Percentiles rank a stretch among this genome's conserved stretches.
Conservation (phyloP, 1,140 invertebrate genomes). For the Drosophila repletoides region DNA sequence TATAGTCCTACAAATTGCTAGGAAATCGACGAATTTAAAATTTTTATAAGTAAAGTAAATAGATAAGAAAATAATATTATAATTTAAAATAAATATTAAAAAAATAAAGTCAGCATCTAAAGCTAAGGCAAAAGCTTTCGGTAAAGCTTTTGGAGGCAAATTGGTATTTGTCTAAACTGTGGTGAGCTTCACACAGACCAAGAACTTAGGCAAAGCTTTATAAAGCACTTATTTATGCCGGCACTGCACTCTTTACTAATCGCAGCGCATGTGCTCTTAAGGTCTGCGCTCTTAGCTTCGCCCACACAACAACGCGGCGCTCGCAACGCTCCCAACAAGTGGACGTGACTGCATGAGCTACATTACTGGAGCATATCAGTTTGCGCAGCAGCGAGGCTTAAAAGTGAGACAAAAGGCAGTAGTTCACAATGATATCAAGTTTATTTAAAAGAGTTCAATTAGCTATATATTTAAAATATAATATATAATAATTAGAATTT, state of each 20-base stretch:
- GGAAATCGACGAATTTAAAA: background rate
- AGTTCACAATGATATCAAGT: too few relatives aligned
- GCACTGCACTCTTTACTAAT: conserved; percentile 8
- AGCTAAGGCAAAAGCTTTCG: conserved; percentile 24
- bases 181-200: background rate
- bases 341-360: conserved; percentile 33
- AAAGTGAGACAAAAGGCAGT: too few relatives aligned
- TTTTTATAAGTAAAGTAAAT: background rate
- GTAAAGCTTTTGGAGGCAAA: background rate
- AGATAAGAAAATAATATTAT: too few relatives aligned
- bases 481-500: background rate
- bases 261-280: conserved; percentile 36
- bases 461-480: background rate
- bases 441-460: too few relatives aligned
- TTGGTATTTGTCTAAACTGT: background rate
- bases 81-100: too few relatives aligned
- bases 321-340: conserved; percentile 61
- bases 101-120: too few relatives aligned
- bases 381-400: background rate
- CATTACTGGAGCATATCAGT: background rate
- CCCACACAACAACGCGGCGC: conserved; percentile 67
- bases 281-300: conserved; percentile 43
- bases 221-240: conserved; percentile 4
- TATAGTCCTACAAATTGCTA: conserved; percentile 50
- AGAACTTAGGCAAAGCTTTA: conserved; percentile 10